Base-by-base conservation (phyloP, 2,113 vertebrate genomes). In the Gorsachius goisagi region DNA sequence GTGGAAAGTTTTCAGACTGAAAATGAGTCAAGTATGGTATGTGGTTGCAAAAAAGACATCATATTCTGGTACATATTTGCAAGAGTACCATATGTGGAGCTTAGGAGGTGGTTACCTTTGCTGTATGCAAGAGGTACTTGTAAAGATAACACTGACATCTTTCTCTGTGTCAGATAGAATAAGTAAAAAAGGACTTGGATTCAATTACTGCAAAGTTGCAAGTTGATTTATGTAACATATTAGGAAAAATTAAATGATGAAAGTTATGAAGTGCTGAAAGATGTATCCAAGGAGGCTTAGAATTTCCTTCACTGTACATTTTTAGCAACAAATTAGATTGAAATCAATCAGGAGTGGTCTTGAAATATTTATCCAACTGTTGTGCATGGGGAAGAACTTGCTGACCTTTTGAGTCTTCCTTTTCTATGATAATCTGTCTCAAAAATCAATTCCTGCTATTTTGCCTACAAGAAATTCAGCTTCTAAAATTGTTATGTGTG, bases 281-380 rank as follows among this genome's bases (percentile, higher is more conserved):
- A 79, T 81, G 33, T 53, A 78, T 82, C 58, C 24, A 53, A 91
- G 77, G 74, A 93, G 71, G 58, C 49, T 88, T 91, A 79, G 58
- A 82, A 95, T 93, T 95, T 96, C 84, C 89, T 91, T 88, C 80
- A 62, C 60, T 91, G 58, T 79, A 95, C 66, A 19, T 79, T 94
- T 95, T 95, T 95, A 94, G 73, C 45, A 85, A 53, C 89, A 93
- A 96, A 94, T 95, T 76, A 96, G 77, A 76, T 85, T 82, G 81
- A 95, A 96, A 95, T 95, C 91, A 91, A 76, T 93, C 91, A 91
- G 89, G 62, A 94, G 26, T 0, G 0, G 30, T 95, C 87, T 87
- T 96, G 94, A 96, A 95, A 93, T 96, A 95, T 92, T 94, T 94
- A 94, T 95, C 93, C 69, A 89, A 82, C 87, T 88, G 69, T 95